Evolutionary conservation across 2,888 invertebrate species (phyloP).

Genomic region (Nephrotoma guestfalica): DNA sequence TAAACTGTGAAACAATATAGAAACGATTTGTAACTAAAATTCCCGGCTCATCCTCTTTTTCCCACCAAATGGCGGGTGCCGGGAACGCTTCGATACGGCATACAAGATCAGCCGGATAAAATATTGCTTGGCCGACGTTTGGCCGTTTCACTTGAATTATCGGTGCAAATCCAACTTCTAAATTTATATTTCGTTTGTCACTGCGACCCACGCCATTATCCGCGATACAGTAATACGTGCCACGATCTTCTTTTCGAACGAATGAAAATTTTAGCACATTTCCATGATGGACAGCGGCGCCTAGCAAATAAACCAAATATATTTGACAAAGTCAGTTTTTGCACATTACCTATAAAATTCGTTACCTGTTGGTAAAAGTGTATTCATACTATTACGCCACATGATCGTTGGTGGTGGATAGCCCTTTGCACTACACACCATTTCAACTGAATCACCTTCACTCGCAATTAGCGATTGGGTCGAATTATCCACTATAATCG

Average conservation of each 20-base stretch:
- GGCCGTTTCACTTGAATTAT: neutral
- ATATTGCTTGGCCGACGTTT: neutral
- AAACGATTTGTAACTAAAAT: neutral
- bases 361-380: conserved; percentile 71
- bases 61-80: neutral
- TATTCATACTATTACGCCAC: conserved; percentile 88
- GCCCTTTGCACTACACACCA: conserved; percentile 81
- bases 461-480: conserved; percentile 50
- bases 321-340: neutral
- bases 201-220: conserved; percentile 76
- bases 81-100: neutral
- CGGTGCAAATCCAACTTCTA: neutral
- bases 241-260: conserved; percentile 76
- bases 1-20: neutral
- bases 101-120: neutral
- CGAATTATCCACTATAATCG: conserved; percentile 85
- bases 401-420: conserved; percentile 73
- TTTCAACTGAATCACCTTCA: conserved; percentile 44
- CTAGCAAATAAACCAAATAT: neutral
- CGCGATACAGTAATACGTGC: conserved; percentile 87
- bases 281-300: conserved; percentile 43
- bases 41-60: neutral
- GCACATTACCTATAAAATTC: conserved; percentile 6
- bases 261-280: conserved; percentile 61
- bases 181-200: neutral